These are phyloP conservation scores for Loris lydekkerianus DNA, from an alignment of 2,797 vertebrate genomes.

Conservation along the genomic window DNA sequence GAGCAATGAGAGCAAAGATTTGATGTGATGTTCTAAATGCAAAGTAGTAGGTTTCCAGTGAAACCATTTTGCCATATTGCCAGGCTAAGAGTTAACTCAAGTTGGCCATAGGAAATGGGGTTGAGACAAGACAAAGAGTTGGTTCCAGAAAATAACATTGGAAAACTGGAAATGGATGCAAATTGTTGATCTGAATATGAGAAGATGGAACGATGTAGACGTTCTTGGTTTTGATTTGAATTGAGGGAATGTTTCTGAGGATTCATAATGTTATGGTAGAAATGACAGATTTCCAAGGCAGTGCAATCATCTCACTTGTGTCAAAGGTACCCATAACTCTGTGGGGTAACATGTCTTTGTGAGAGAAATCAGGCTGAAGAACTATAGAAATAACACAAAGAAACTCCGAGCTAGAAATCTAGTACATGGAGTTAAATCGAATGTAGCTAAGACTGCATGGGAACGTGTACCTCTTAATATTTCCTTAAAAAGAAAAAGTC, in stretches of 20 bases:
- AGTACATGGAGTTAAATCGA: background rate
- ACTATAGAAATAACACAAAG: background rate
- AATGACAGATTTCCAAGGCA: slow-evolving; percentile 33
- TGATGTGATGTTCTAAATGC: slow-evolving; percentile 16
- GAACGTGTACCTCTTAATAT: background rate
- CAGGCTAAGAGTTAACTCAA: background rate
- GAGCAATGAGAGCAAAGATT: slow-evolving; percentile 10
- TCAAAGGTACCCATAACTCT: background rate
- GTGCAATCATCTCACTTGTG: background rate
- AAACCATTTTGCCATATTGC: background rate
- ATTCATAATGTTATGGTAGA: background rate
- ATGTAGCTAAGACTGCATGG: background rate
- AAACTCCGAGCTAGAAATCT: background rate
- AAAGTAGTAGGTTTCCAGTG: background rate
- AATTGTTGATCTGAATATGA: background rate
- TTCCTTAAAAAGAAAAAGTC: background rate
- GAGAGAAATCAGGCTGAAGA: background rate
- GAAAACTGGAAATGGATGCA: background rate
- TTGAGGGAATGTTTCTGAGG: background rate
- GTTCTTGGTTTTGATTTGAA: background rate
- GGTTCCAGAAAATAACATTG: background rate
- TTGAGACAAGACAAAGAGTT: background rate
- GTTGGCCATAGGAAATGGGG: background rate
- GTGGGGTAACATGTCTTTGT: background rate
- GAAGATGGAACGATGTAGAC: background rate